phyloP scores from a whole-genome alignment of 2,113 vertebrate genomes.

The Prionailurus bengalensis region DNA sequence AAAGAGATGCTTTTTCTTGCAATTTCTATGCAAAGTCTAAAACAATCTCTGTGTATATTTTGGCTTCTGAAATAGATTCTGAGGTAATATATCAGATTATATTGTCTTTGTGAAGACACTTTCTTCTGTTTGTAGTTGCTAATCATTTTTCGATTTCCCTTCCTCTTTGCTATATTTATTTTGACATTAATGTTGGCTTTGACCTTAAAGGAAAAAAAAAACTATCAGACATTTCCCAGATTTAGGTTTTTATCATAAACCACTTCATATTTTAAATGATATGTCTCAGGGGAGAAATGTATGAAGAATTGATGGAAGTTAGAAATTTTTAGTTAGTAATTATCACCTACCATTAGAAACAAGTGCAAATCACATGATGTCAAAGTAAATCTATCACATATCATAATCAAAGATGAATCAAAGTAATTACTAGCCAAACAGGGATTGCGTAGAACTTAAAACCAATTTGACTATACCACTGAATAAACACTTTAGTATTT shows the following conservation, averaged over 20 bases:
- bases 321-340: slow-evolving; percentile 67
- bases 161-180: background rate
- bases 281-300: slow-evolving; percentile 51
- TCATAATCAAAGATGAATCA: slow-evolving; percentile 65
- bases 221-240: background rate
- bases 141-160: background rate
- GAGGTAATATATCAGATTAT: background rate
- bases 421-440: slow-evolving; percentile 69
- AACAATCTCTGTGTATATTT: background rate
- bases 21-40: background rate
- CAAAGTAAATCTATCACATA: background rate
- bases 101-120: background rate
- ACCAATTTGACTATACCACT: slow-evolving; percentile 78
- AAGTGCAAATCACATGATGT: slow-evolving; percentile 60
- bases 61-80: background rate
- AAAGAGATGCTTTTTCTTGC: background rate
- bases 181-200: background rate
- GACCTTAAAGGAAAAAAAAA: slow-evolving; percentile 20
- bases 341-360: slow-evolving; percentile 62
- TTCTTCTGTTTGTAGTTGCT: background rate
- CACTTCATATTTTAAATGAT: slow-evolving; percentile 28
- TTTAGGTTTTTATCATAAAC: background rate
- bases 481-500: slow-evolving; percentile 79
- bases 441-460: slow-evolving; percentile 72
- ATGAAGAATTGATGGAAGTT: slow-evolving; percentile 34